phyloP scores from a whole-genome alignment of 2,797 vertebrate species.

The Xenops minutus region DNA sequence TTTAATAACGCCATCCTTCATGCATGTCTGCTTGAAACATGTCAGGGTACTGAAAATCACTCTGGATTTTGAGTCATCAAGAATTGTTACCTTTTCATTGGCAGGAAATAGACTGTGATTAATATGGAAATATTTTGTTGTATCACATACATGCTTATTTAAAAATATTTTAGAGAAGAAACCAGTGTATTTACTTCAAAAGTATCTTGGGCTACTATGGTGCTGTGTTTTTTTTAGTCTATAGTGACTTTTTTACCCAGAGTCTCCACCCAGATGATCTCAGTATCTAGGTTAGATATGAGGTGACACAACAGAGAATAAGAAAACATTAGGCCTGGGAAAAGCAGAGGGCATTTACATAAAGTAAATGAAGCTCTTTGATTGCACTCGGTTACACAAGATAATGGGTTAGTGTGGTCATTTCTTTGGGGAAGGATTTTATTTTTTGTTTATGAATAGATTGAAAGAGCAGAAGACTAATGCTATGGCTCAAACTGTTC shows the following conservation, averaged over 20 bases:
- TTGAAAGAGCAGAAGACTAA: conserved; percentile 29
- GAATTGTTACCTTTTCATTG: background rate
- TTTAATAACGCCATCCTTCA: background rate
- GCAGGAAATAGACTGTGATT: background rate
- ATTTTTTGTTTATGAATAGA: conserved; percentile 57
- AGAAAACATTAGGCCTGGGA: conserved; percentile 57
- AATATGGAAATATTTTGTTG: background rate
- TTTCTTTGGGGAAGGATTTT: conserved; percentile 54
- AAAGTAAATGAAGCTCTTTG: conserved; percentile 65
- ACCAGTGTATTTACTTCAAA: background rate
- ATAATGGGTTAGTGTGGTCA: conserved; percentile 68
- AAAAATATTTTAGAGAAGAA: background rate
- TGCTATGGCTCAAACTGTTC: conserved; percentile 12
- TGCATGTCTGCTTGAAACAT: background rate
- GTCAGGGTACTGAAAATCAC: background rate
- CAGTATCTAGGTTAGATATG: conserved; percentile 43
- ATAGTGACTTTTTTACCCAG: background rate
- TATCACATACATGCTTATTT: too few relatives aligned
- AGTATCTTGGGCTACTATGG: background rate
- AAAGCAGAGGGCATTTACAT: conserved; percentile 57
- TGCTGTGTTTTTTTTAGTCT: background rate
- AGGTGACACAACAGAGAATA: conserved; percentile 25
- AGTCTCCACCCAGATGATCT: background rate
- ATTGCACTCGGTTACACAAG: conserved; percentile 51
- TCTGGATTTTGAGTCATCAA: background rate